Evolutionary conservation across 2,113 vertebrate species (phyloP).

Genomic region (Protobothrops mucrosquamatus): DNA sequence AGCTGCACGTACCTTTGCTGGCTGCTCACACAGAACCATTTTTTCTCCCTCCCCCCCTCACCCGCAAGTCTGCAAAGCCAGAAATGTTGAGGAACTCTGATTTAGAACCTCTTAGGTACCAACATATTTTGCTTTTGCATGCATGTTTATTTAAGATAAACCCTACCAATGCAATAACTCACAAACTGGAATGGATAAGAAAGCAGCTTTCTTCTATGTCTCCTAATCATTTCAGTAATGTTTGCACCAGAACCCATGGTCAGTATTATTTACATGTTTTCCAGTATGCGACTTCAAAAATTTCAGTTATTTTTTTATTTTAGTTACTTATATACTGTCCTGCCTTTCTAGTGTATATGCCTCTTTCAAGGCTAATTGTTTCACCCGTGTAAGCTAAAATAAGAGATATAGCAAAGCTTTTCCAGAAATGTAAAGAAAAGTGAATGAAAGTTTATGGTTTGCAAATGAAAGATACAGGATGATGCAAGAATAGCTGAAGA

Average conservation of each 20-base stretch:
- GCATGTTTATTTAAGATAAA: background rate
- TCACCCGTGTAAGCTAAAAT: conserved; percentile 13
- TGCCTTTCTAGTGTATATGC: background rate
- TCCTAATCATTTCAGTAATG: background rate
- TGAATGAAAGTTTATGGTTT: conserved; percentile 20
- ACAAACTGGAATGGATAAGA: background rate
- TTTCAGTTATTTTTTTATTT: background rate
- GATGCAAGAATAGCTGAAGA: background rate
- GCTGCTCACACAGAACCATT: too few relatives aligned
- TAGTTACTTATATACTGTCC: background rate
- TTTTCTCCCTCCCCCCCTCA: fast-evolving
- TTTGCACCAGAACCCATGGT: background rate
- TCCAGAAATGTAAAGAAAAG: conserved; percentile 16
- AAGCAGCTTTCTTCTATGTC: background rate
- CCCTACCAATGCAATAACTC: background rate
- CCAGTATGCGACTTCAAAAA: background rate
- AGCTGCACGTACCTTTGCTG: too few relatives aligned
- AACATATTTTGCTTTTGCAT: background rate
- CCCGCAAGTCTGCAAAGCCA: too few relatives aligned
- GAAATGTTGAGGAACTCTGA: background rate
- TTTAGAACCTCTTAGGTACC: background rate
- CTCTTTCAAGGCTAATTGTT: conserved; percentile 17
- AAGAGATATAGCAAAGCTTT: background rate
- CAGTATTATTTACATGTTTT: background rate
- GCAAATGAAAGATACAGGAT: background rate